Evolutionary conservation across 2,888 invertebrate species (phyloP).

Genomic region (Netelia fuscicornis): DNA sequence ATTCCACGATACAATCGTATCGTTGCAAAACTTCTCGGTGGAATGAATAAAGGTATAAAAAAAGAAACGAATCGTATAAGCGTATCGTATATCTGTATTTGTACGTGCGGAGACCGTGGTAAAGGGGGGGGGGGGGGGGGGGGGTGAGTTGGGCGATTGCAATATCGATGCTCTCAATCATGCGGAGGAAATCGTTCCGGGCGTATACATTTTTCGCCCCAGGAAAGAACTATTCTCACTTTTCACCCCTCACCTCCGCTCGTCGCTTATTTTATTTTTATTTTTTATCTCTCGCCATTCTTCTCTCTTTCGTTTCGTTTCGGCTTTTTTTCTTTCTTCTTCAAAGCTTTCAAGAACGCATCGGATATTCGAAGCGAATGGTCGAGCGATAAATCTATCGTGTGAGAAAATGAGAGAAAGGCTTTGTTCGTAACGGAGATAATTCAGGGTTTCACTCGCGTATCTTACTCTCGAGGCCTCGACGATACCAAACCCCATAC

Average conservation of each 20-base stretch:
- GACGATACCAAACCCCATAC: neutral
- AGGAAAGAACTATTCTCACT: neutral
- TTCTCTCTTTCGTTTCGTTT: constrained; percentile 1
- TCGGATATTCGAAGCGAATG: constrained; percentile 67
- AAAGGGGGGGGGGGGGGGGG: constrained; percentile 3
- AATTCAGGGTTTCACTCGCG: neutral
- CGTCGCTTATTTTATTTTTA: neutral
- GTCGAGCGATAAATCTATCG: constrained; percentile 67
- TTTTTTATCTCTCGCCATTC: constrained; percentile 21
- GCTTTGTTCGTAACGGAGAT: neutral
- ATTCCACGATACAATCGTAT: constrained; percentile 52
- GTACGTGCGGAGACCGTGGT: neutral
- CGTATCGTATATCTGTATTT: neutral
- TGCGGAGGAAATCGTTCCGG: constrained; percentile 50
- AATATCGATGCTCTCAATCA: constrained; percentile 59
- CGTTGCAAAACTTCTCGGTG: constrained; percentile 28
- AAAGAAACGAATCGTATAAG: neutral
- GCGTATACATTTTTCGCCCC: constrained; percentile 47
- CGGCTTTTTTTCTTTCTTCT: constrained; percentile 28
- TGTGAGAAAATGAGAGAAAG: constrained; percentile 57
- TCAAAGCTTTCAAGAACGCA: constrained; percentile 57
- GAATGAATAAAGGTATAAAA: constrained; percentile 52
- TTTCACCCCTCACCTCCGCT: neutral
- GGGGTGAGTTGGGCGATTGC: constrained; percentile 23
- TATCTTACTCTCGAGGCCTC: constrained; percentile 41